A percentile compares a stretch with the other conserved stretches of the same genome.
These are phyloP conservation scores for Perca fluviatilis DNA, from an alignment of 2,113 vertebrate species.

Conservation along the genomic window DNA sequence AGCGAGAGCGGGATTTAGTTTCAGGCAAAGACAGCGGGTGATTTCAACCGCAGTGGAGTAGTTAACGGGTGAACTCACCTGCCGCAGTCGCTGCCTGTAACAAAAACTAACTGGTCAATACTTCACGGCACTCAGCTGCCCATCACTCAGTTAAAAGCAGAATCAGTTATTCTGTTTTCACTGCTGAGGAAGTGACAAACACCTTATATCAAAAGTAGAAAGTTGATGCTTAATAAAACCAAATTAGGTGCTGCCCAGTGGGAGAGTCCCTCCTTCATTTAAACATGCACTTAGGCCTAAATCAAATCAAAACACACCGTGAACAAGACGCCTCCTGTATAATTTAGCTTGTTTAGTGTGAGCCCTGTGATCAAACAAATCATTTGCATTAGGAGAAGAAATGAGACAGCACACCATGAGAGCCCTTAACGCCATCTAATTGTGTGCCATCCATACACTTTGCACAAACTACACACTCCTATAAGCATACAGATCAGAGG, in stretches of 20 bases:
- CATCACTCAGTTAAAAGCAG: slow-evolving; percentile 29
- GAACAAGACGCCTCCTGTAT: slow-evolving; percentile 42
- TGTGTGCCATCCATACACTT: slow-evolving; percentile 5
- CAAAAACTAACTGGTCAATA: slow-evolving; percentile 25
- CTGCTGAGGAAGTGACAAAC: slow-evolving; percentile 6
- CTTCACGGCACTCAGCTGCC: slow-evolving; percentile 2
- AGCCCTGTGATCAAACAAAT: slow-evolving; percentile 51
- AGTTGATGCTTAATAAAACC: slow-evolving; percentile 1
- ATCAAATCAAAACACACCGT: slow-evolving; percentile 38
- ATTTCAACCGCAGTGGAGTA: slow-evolving; percentile 14
- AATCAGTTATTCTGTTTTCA: not conserved
- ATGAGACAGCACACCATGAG: slow-evolving; percentile 25
- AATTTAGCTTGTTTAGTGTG: slow-evolving; percentile 59
- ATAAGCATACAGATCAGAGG: slow-evolving; percentile 17
- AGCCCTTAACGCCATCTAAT: slow-evolving; percentile 25
- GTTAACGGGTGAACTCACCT: slow-evolving; percentile 3
- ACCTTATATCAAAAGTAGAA: not conserved
- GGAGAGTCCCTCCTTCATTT: slow-evolving; percentile 29
- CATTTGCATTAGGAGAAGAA: slow-evolving; percentile 49
- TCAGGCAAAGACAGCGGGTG: not conserved
- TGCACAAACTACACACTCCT: slow-evolving; percentile 27
- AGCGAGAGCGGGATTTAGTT: slow-evolving; percentile 33
- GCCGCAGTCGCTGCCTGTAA: not conserved
- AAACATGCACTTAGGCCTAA: slow-evolving; percentile 26
- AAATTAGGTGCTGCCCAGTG: slow-evolving; percentile 1